A percentile compares a stretch with the other conserved stretches of the same genome.
Evolutionary conservation across 2,888 invertebrate species (phyloP).

Genomic region (Sarcophaga rosellei): DNA sequence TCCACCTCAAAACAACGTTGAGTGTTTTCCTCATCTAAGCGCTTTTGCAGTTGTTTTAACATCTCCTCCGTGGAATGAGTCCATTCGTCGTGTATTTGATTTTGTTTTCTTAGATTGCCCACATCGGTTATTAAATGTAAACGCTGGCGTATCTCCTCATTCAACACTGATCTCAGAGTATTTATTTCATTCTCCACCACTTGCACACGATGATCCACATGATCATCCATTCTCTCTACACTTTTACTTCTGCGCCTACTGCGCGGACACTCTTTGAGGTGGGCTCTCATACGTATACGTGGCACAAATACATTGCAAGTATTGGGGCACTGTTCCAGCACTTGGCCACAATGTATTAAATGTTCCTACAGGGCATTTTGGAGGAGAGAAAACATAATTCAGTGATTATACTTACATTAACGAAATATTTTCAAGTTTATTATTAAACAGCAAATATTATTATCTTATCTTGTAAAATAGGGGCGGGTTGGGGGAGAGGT

Average conservation of each 20-base stretch:
- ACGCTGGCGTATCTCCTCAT: slow-evolving; percentile 81
- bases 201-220: slow-evolving; percentile 73
- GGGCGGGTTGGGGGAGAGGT: neutral
- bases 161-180: slow-evolving; percentile 77
- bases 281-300: slow-evolving; percentile 84
- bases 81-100: slow-evolving; percentile 80
- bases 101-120: slow-evolving; percentile 80
- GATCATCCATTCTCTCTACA: slow-evolving; percentile 73
- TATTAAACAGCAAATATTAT: neutral
- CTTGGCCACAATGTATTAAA: slow-evolving; percentile 86
- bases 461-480: slow-evolving; percentile 19
- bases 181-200: slow-evolving; percentile 77
- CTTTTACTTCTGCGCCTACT: slow-evolving; percentile 69
- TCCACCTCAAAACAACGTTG: slow-evolving; percentile 82
- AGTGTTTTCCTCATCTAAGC: slow-evolving; percentile 83
- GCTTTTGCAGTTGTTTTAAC: slow-evolving; percentile 81
- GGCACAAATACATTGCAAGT: slow-evolving; percentile 88
- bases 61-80: slow-evolving; percentile 76
- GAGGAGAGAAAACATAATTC: slow-evolving; percentile 1
- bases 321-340: slow-evolving; percentile 87
- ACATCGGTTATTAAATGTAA: slow-evolving; percentile 80
- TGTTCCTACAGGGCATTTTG: slow-evolving; percentile 82
- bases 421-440: slow-evolving; percentile 33
- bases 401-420: slow-evolving; percentile 8
- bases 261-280: slow-evolving; percentile 82